These are phyloP conservation scores for Strigamia maritima DNA, from an alignment of 2,888 invertebrate genomes.

Conservation along the genomic window DNA sequence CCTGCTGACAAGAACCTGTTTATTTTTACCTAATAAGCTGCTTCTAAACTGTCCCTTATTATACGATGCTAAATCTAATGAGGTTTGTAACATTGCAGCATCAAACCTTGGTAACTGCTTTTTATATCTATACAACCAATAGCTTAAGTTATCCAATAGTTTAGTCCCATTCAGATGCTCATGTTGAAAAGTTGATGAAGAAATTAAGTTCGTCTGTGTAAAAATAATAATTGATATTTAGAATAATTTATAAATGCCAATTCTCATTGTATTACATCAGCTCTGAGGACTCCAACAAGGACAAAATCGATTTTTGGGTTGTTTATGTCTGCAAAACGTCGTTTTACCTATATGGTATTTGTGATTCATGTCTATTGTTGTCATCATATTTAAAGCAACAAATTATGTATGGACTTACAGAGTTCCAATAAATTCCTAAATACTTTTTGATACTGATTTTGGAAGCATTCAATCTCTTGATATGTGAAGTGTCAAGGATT, in stretches of 20 bases:
- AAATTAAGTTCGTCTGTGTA: not conserved
- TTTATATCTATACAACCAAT: not conserved
- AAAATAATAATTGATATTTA: not conserved
- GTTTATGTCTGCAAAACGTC: not conserved
- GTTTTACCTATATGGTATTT: not conserved
- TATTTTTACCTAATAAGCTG: constrained; percentile 1
- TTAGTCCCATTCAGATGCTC: not conserved
- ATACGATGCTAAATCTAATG: not conserved
- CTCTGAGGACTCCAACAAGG: not conserved
- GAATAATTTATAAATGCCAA: not conserved
- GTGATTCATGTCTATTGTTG: no score
- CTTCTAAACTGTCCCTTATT: not conserved
- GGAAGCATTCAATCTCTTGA: not conserved
- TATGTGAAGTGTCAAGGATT: not conserved
- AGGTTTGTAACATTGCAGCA: not conserved
- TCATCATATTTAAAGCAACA: not conserved
- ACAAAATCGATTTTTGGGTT: not conserved
- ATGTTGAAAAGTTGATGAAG: not conserved
- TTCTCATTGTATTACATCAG: not conserved
- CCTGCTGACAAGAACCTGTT: no score
- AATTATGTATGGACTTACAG: not conserved
- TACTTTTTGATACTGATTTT: not conserved
- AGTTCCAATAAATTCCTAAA: not conserved
- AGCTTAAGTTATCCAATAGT: not conserved
- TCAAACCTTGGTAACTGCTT: not conserved